Percentiles rank a stretch among this genome's conserved stretches.
phyloP scores from a whole-genome alignment of 2,113 vertebrate genomes.

The Ondatra zibethicus region DNA sequence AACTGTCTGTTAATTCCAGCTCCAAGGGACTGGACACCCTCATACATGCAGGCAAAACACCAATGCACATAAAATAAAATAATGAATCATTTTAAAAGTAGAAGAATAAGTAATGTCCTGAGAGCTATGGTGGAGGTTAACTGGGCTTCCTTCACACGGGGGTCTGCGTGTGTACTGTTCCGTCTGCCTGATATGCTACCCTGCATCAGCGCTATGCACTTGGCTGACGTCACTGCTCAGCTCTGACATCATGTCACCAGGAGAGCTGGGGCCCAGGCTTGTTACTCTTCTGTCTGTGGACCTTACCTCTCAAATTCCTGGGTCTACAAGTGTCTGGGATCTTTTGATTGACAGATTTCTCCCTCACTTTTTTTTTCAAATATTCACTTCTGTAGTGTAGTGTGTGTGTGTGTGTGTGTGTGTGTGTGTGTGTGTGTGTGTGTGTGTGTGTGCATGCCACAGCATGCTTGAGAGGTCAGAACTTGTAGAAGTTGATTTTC shows the following conservation, averaged over 20 bases:
- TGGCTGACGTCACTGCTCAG: not conserved
- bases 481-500: not conserved
- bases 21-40: not conserved
- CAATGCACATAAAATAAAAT: not conserved
- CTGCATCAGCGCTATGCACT: not conserved
- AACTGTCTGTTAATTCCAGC: not conserved
- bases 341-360: not conserved
- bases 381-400: not conserved
- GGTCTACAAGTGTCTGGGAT: no score
- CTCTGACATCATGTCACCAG: not conserved
- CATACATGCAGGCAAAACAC: not conserved
- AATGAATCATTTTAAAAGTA: not conserved
- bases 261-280: not conserved
- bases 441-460: accelerated
- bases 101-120: not conserved
- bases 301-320: not conserved
- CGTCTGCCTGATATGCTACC: not conserved
- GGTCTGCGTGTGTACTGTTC: not conserved
- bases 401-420: not conserved
- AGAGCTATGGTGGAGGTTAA: not conserved
- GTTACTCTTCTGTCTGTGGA: not conserved
- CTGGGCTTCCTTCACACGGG: not conserved
- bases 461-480: not conserved
- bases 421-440: not conserved
- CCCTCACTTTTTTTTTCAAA: not conserved